These are phyloP conservation scores for Pasiphila rectangulata DNA, from an alignment of 2,888 invertebrate species.

Conservation along the genomic window DNA sequence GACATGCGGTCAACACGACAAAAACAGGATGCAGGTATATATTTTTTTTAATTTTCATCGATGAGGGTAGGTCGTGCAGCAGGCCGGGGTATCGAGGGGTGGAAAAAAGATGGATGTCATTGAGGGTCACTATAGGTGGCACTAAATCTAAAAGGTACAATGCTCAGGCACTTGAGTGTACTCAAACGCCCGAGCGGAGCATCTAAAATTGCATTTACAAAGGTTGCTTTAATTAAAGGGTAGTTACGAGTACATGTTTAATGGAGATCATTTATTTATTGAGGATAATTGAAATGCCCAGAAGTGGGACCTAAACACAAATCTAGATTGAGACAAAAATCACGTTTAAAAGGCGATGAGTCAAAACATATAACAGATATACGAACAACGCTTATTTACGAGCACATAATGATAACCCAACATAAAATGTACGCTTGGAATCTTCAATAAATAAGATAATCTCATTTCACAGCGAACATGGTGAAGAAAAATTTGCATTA, in stretches of 20 bases:
- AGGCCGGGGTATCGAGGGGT: slow-evolving; percentile 68
- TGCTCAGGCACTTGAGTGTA: slow-evolving; percentile 48
- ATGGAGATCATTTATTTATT: slow-evolving; percentile 72
- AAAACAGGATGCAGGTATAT: slow-evolving; percentile 77
- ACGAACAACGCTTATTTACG: slow-evolving; percentile 54
- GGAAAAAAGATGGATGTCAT: slow-evolving; percentile 79
- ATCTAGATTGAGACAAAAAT: slow-evolving; percentile 29
- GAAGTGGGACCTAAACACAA: too few relatives aligned
- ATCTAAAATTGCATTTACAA: slow-evolving; percentile 65
- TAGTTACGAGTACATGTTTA: slow-evolving; percentile 43
- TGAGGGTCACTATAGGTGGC: slow-evolving; percentile 74
- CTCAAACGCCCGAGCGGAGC: slow-evolving; percentile 55
- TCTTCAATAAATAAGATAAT: slow-evolving; percentile 73
- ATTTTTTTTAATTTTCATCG: slow-evolving; percentile 69
- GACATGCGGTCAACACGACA: slow-evolving; percentile 80
- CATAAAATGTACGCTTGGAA: slow-evolving; percentile 32
- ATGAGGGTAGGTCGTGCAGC: slow-evolving; percentile 73
- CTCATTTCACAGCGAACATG: slow-evolving; percentile 57
- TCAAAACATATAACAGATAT: slow-evolving; percentile 60
- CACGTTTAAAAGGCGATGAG: slow-evolving; percentile 56
- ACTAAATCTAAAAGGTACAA: slow-evolving; percentile 60
- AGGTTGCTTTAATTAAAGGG: slow-evolving; percentile 60
- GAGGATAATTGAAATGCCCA: too few relatives aligned
- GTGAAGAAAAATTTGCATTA: slow-evolving; percentile 39
- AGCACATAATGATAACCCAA: slow-evolving; percentile 34